Base-by-base conservation (phyloP, 2,797 vertebrate genomes). In the Eleutherodactylus coqui region DNA sequence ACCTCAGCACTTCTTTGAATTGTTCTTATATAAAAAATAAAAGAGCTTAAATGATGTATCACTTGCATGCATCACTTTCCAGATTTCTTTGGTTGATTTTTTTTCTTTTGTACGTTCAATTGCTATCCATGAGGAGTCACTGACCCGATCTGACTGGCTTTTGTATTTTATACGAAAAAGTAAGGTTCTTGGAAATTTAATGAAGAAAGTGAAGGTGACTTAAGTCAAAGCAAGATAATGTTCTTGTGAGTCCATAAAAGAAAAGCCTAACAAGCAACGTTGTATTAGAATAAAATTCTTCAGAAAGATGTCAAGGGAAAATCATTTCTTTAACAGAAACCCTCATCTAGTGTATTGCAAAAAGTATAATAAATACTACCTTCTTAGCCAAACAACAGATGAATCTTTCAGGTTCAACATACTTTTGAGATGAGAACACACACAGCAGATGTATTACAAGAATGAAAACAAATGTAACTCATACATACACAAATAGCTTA, bases 1-100 rank as follows among this genome's bases (percentile, higher is more conserved):
- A 16, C 49, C 34, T 75, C 47, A 51, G 69, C 70, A 75, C 69
- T 75, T 73, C 69, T 58, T 72, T 72, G 49, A 83, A 38, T 51
- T 58, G 32, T 47, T 82, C n/a, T 70, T 72, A 55, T 47, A 70
- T 29, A 3, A 82, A 21, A 27, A 82, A 69, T 49, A 55, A 72
- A 72, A 29, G 47, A 43, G 34, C 64, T 73, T 60, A 27, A 58
- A 45, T 41, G 70, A 75, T 60, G 49, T 73, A 75, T 75, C 36
- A 38, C 70, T 43, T 19, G 67, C 21, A 21, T 60, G 51, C 36
- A 83, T 83, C 81, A 58, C 51, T 72, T 83, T 67, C 32, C 24
- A 55, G 10, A 55, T 73, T 53, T 5, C 49, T 75, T 58, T 58
- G 17, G 32, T 16, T 73, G 49, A 41, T 73, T 53, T 47, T 53